phyloP scores from a whole-genome alignment of 1,140 invertebrate species.

The Zaprionus gabonicus region DNA sequence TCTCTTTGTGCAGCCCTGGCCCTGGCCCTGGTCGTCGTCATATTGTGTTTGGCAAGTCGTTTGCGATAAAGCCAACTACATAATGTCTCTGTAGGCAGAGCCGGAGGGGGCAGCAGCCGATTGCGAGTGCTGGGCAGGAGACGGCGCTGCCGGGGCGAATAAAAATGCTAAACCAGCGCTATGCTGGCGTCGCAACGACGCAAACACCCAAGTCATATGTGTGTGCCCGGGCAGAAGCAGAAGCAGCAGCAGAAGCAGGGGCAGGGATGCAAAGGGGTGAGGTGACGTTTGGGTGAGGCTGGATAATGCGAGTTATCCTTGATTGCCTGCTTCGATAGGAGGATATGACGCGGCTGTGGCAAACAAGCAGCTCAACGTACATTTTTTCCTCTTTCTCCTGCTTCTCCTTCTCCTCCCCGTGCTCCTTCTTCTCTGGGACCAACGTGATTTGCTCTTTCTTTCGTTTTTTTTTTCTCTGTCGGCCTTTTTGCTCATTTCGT shows the following conservation, averaged over 20 bases:
- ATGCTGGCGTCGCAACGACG: constrained; percentile 67
- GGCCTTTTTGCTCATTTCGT: constrained; percentile 35
- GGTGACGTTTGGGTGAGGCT: neutral
- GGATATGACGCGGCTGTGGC: constrained; percentile 45
- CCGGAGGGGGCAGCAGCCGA: neutral
- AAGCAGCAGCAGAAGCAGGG: constrained; percentile 23
- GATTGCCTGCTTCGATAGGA: constrained; percentile 74
- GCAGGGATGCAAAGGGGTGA: neutral
- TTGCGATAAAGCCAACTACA: constrained; percentile 81
- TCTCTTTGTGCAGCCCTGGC: neutral
- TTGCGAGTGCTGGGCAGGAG: constrained; percentile 10
- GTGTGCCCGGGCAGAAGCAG: neutral
- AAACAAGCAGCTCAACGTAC: constrained; percentile 62
- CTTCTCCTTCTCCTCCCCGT: constrained; percentile 54
- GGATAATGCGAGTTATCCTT: constrained; percentile 80
- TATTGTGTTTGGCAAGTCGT: constrained; percentile 81
- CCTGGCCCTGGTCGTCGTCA: constrained; percentile 55
- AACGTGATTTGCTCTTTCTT: constrained; percentile 20
- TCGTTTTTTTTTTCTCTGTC: constrained; percentile 13
- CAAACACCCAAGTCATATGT: constrained; percentile 40
- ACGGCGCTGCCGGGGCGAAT: constrained; percentile 40
- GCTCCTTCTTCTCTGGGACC: neutral
- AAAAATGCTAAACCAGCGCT: constrained; percentile 78
- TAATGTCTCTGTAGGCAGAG: constrained; percentile 75
- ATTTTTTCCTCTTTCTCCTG: constrained; percentile 17